Evolutionary conservation across 2,113 vertebrate species (phyloP).

Genomic region (Ceyx cyanopectus): DNA sequence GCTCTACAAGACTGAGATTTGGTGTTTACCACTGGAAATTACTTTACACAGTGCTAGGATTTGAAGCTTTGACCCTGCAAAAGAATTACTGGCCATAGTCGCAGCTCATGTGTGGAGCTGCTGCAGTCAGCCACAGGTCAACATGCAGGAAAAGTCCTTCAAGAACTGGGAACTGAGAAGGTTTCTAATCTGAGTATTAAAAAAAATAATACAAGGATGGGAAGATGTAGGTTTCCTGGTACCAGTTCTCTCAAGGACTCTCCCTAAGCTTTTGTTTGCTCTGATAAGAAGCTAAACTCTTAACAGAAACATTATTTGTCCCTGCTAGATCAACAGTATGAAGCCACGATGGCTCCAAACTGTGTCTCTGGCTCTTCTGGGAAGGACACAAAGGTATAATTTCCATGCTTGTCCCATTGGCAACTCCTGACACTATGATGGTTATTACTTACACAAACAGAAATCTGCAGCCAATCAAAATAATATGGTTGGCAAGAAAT

Average conservation of each 20-base stretch:
- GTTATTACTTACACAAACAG: slow-evolving; percentile 72
- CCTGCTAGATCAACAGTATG: background rate
- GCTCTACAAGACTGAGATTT: background rate
- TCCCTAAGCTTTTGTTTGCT: background rate
- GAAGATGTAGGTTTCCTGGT: background rate
- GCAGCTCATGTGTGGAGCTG: accelerated
- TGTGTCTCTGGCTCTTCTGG: slow-evolving; percentile 46
- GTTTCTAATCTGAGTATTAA: background rate
- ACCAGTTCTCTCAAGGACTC: background rate
- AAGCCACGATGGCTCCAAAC: slow-evolving; percentile 38
- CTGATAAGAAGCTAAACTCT: background rate
- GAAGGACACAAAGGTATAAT: slow-evolving; percentile 62
- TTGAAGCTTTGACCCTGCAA: background rate
- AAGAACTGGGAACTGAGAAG: background rate
- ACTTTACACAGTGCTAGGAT: background rate
- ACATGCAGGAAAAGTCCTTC: background rate
- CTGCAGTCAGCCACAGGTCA: background rate
- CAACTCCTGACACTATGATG: slow-evolving; percentile 50
- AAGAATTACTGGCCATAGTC: background rate
- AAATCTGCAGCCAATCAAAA: slow-evolving; percentile 71
- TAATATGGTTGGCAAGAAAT: slow-evolving; percentile 71
- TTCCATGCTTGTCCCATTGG: slow-evolving; percentile 62
- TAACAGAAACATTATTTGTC: background rate
- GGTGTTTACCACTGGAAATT: background rate
- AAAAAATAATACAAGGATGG: background rate